Percentiles rank a stretch among this genome's conserved stretches.
Conservation (phyloP, 2,888 invertebrate species). For the Drosophila melanosoma region DNA sequence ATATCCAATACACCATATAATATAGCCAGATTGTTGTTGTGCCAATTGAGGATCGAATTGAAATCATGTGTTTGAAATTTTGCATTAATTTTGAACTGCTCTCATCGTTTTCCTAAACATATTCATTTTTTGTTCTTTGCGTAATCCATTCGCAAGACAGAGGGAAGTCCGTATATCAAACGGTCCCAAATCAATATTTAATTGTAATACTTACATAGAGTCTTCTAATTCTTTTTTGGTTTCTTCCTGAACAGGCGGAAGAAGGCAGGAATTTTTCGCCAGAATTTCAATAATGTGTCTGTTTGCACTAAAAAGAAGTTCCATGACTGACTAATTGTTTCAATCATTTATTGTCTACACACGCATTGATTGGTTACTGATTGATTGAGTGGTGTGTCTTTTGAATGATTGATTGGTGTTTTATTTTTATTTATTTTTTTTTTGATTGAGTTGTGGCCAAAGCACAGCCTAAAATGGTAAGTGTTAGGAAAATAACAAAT, state of each 20-base stretch:
- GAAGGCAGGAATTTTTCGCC: neutral
- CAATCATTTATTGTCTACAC: neutral
- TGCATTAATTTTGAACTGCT: neutral
- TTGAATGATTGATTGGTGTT: slow-evolving; percentile 1
- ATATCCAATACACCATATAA: slow-evolving; percentile 14
- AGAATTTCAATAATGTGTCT: neutral
- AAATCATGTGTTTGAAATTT: neutral
- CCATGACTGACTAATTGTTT: neutral
- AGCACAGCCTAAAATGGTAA: neutral
- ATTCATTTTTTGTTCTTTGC: neutral
- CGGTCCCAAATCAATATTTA: neutral
- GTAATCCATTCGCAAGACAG: neutral
- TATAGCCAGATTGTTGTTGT: slow-evolving; percentile 3
- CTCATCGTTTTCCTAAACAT: neutral
- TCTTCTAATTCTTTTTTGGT: neutral
- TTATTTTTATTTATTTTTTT: neutral
- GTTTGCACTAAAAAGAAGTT: neutral
- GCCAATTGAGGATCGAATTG: slow-evolving; percentile 3
- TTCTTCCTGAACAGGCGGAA: neutral
- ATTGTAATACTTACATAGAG: slow-evolving; percentile 7
- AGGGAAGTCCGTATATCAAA: neutral
- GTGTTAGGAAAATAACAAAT: neutral
- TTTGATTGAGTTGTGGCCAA: neutral
- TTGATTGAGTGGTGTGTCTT: neutral
- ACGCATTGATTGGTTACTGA: neutral